Conservation (phyloP, 2,113 vertebrate species). For the Cyphomyrus discorhynchus region DNA sequence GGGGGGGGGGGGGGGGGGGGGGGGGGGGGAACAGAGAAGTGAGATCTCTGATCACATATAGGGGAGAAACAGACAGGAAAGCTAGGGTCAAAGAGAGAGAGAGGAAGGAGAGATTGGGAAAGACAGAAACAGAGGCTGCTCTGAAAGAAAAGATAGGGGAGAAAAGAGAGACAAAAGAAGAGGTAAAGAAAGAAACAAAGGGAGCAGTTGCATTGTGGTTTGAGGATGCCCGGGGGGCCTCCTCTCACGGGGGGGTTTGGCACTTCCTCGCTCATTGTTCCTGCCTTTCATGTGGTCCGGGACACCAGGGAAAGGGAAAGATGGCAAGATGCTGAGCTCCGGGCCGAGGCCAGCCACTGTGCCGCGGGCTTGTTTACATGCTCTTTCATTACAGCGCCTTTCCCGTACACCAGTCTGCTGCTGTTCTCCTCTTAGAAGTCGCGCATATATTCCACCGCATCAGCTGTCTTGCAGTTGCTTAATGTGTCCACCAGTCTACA, state of each 20-base stretch:
- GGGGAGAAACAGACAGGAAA: not conserved
- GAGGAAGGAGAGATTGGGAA: not conserved
- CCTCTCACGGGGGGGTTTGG: not conserved
- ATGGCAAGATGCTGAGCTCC: slow-evolving; percentile 36
- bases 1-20: too few relatives aligned
- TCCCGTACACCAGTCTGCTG: not conserved
- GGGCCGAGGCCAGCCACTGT: slow-evolving; percentile 27
- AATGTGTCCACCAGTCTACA: not conserved
- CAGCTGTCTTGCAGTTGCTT: not conserved
- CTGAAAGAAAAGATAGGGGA: not conserved
- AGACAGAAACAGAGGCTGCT: not conserved
- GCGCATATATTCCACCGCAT: not conserved
- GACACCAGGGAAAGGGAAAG: slow-evolving; percentile 36
- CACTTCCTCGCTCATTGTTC: slow-evolving; percentile 32
- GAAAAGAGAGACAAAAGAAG: not conserved
- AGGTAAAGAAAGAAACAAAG: not conserved
- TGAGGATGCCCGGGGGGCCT: slow-evolving; percentile 40
- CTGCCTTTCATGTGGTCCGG: slow-evolving; percentile 40
- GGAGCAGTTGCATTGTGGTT: slow-evolving; percentile 23
- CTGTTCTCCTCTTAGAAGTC: not conserved
- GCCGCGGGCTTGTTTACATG: not conserved
- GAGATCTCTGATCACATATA: not conserved
- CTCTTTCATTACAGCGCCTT: not conserved
- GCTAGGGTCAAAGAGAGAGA: not conserved
- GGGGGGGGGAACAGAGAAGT: too few relatives aligned